Conservation (phyloP, 2,113 vertebrate species). For the Paradisaea rubra region DNA sequence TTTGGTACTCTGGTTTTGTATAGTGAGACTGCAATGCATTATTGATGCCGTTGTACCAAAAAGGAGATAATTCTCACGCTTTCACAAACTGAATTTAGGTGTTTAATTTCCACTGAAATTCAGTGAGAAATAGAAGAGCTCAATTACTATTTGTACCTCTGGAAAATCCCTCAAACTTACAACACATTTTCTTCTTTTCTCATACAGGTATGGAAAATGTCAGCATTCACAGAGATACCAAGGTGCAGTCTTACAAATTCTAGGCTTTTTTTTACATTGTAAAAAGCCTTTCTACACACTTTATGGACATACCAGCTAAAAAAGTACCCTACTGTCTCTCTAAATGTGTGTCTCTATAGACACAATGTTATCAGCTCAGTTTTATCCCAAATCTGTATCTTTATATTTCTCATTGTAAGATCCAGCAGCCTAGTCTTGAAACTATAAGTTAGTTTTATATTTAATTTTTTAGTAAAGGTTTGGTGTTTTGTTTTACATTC, state of each 20-base stretch:
- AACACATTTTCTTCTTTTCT: neutral
- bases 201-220: neutral
- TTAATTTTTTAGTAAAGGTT: neutral
- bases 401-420: neutral
- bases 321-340: neutral
- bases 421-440: neutral
- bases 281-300: neutral
- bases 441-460: neutral
- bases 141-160: neutral
- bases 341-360: neutral
- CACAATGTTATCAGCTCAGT: neutral
- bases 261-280: no score
- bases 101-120: neutral
- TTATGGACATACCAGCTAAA: neutral
- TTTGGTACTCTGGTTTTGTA: neutral
- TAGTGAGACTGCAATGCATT: neutral
- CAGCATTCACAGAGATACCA: neutral
- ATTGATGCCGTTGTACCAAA: neutral
- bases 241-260: neutral
- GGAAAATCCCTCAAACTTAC: neutral
- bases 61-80: neutral
- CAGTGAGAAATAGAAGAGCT: neutral
- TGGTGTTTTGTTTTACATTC: neutral
- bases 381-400: neutral
- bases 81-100: neutral